Evolutionary conservation across 1,140 invertebrate species (phyloP), one percentile per base, ranked within the genome.

Genomic region (Hyles vespertilio): DNA sequence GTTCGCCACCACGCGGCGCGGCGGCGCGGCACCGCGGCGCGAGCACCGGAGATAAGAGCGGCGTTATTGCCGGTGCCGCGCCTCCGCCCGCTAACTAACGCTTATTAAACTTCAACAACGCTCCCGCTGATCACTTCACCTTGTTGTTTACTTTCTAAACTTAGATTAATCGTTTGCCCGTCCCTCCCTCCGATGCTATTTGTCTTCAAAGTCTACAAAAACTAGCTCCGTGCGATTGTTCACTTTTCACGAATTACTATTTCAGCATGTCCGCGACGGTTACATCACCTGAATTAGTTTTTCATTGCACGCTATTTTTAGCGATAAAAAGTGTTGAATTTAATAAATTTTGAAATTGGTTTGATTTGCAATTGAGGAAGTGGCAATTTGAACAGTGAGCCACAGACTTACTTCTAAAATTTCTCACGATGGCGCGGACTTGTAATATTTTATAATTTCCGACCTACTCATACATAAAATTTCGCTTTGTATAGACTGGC

Each of bases 81-180:
- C 70, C 78, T 65, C 67, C 69, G 65, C 70, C 71, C 77, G 74
- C 78, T 77, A 84, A 88, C 85, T 84, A 88, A 84, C 82, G 81
- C 82, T 88, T 88, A 88, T 88, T 88, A 88, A 88, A 88, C 84
- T 87, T 81, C 70, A 81, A 86, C 82, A 85, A 77, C 81, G 81
- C 77, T 71, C 76, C 68, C 76, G 82, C 81, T 84, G 85, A 88
- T 88, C 85, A 85, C 82, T 85, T 84, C 82, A 85, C 82, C 81
- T 76, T 80, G 77, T 84, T 84, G 84, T 83, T 87, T 83, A 75
- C 80, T 85, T 79, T 79, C 74, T 83, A 85, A 87, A 88, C 78
- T 88, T 84, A 88, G 82, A 88, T 87, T 88, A 87, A 88, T 88
- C 75, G 85, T 74, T 78, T 64, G 76, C 67, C 65, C 58, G 61